Evolutionary conservation across 2,888 invertebrate species (phyloP).

Genomic region (Argyresthia goedartella): DNA sequence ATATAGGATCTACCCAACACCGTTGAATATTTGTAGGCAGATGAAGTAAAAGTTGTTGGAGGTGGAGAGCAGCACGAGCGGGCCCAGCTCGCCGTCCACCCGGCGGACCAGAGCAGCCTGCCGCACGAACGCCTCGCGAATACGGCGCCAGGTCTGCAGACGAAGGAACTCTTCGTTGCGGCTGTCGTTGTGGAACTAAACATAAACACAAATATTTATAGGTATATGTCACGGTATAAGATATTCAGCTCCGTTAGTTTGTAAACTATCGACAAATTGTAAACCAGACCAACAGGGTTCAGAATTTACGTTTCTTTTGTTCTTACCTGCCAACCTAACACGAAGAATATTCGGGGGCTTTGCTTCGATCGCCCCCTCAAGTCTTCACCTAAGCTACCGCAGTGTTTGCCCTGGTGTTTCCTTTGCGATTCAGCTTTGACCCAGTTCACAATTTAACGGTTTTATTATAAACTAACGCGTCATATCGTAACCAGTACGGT

Average conservation of each 20-base stretch:
- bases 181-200: not conserved
- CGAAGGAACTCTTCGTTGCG: not conserved
- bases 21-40: constrained; percentile 74
- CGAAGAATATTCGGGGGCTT: no score
- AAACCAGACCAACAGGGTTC: no score
- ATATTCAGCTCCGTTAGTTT: not conserved
- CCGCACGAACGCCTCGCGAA: constrained; percentile 71
- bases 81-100: constrained; percentile 68
- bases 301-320: no score
- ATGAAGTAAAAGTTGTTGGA: constrained; percentile 74
- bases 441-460: no score
- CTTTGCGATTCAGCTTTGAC: no score
- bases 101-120: constrained; percentile 62
- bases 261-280: no score
- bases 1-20: constrained; percentile 50
- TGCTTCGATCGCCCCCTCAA: not conserved
- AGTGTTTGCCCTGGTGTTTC: no score
- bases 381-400: no score
- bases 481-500: no score
- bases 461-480: no score
- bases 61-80: constrained; percentile 71
- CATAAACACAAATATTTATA: not conserved
- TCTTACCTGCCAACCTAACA: no score
- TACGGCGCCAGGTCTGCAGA: constrained; percentile 58
- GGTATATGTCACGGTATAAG: not conserved